Evolutionary conservation across 2,113 vertebrate species (phyloP).

Genomic region (Sciurus niger): DNA sequence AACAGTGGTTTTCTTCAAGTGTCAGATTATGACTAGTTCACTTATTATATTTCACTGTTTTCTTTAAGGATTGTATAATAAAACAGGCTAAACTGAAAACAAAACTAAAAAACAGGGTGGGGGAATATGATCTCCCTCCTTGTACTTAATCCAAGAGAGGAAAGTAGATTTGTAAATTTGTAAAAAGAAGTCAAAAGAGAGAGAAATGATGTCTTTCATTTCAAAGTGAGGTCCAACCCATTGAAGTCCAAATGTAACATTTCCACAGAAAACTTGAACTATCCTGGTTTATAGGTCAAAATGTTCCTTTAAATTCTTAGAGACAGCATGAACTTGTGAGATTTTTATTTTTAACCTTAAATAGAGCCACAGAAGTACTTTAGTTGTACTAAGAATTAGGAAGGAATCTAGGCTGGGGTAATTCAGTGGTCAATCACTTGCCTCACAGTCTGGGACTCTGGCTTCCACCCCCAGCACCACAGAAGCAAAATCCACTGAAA

Average conservation of each 20-base stretch:
- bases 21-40: neutral
- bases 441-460: neutral
- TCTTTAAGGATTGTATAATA: neutral
- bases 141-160: neutral
- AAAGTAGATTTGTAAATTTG: neutral
- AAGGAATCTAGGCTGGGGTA: neutral
- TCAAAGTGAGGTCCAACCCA: neutral
- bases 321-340: neutral
- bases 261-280: neutral
- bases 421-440: neutral
- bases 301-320: neutral
- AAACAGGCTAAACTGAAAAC: neutral
- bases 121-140: fast-evolving
- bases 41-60: neutral
- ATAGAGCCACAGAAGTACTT: neutral
- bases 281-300: neutral
- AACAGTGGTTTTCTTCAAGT: neutral
- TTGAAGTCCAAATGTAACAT: neutral
- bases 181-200: neutral
- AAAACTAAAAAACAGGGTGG: neutral
- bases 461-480: neutral
- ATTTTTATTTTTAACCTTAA: neutral
- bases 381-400: neutral
- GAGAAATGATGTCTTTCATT: neutral
- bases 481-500: neutral